Base-by-base conservation (phyloP, 1,140 invertebrate genomes). In the Apis dorsata region DNA sequence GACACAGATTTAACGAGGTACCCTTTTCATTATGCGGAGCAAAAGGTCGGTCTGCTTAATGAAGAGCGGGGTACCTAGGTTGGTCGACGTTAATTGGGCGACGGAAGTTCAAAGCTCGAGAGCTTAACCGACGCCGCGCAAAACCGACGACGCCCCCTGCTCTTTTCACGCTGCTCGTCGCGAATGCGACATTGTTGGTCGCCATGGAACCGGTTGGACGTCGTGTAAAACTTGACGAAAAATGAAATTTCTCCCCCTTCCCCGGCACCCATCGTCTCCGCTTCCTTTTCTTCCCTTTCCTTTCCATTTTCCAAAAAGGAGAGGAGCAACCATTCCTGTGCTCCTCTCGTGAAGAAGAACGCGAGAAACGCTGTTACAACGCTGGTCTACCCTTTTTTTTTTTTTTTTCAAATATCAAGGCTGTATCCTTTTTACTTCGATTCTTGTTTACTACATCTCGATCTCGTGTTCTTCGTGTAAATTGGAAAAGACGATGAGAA, bases 31-130 rank as follows among this genome's bases (percentile, higher is more conserved):
- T 85, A 85, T 60, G 72, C 72, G 59, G 11, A 53, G 53, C 72
- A 63, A 68, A 79, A 81, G 79, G 71, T 57, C 60, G 79, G 51
- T n/a, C 66, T 72, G 82, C n/a, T 83, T 79, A 79, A 79, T 68
- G 81, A 79, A 79, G 76, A 83, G 65, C 76, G 55, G 83, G 63
- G 34, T 44, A 7, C 34, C 34, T 72, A 51, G 72, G 79, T 81
- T 13, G 83, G 71, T 21, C 68, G 79, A 85, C 65, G 79, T 81
- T 82, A 85, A 85, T 85, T 85, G 83, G 83, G 83, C 83, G 79
- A 70, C 79, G 83, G 72, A 59, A 73, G 79, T 73, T 79, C 75
- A 66, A 79, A 72, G 55, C 72, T 79, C 68, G 51, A 83, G 81
- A 79, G 81, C 76, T 71, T 83, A 79, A 72, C 76, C 72, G 60